Evolutionary conservation across 2,888 invertebrate genomes (phyloP).

Genomic region (Athrips mouffetella): DNA sequence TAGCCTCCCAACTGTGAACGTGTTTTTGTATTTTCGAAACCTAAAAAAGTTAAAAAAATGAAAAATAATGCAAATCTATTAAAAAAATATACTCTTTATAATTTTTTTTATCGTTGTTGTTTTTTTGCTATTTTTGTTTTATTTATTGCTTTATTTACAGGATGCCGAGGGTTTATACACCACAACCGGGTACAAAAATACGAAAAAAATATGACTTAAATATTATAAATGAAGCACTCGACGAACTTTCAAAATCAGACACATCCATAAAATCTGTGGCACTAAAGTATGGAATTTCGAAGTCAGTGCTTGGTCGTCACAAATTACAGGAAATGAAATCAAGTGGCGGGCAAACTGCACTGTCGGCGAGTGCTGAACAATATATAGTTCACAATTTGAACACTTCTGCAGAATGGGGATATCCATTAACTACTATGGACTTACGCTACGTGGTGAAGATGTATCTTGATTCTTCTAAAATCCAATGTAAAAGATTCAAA

Average conservation of each 20-base stretch:
- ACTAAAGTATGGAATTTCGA: conserved; percentile 20
- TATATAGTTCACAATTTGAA: conserved; percentile 23
- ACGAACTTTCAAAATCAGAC: background rate
- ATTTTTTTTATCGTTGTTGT: no score
- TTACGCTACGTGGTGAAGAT: conserved; percentile 25
- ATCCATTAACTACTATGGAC: conserved; percentile 25
- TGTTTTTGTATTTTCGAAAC: no score
- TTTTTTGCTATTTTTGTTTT: no score
- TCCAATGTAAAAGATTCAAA: conserved; percentile 23
- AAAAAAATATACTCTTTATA: no score
- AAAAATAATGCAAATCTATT: no score
- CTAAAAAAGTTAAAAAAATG: no score
- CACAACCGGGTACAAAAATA: no score
- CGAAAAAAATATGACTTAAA: background rate
- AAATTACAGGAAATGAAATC: conserved; percentile 20
- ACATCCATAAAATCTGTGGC: conserved; percentile 11
- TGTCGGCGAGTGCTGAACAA: conserved; percentile 23
- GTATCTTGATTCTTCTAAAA: conserved; percentile 25
- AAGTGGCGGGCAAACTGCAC: conserved; percentile 27
- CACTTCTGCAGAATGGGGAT: conserved; percentile 29
- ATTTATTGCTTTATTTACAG: no score
- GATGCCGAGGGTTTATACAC: no score
- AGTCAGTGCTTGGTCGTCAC: conserved; percentile 25
- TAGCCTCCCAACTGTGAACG: no score
- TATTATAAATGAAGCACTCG: conserved; percentile 1